Evolutionary conservation across 2,888 invertebrate species (phyloP).

Genomic region (Hyppa rectilinea): DNA sequence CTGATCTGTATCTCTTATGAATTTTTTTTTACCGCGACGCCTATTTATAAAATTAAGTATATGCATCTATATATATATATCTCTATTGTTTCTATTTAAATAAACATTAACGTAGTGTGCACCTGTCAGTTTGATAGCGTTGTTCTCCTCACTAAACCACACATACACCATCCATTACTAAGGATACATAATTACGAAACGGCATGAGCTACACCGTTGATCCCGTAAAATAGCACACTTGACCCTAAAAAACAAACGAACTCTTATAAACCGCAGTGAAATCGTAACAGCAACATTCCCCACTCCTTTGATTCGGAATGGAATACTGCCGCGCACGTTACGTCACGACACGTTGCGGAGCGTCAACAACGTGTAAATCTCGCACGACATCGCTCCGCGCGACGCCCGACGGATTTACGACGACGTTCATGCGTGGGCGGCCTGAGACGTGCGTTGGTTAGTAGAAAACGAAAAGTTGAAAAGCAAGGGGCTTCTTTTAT

Average conservation of each 20-base stretch:
- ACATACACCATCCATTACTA: too few relatives aligned
- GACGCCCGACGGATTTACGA: constrained; percentile 20
- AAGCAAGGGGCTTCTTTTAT: not conserved
- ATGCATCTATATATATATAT: too few relatives aligned
- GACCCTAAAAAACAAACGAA: constrained; percentile 1
- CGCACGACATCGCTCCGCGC: not conserved
- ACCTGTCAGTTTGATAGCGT: not conserved
- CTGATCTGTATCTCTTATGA: not conserved
- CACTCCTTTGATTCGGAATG: constrained; percentile 26
- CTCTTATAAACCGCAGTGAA: not conserved
- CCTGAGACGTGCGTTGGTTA: not conserved
- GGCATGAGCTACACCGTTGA: not conserved
- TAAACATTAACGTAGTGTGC: not conserved
- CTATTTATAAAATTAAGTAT: not conserved
- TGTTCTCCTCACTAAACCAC: not conserved
- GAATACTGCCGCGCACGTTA: constrained; percentile 13
- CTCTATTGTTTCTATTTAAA: too few relatives aligned
- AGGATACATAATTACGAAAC: not conserved
- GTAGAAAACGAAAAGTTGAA: not conserved
- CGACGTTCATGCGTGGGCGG: constrained; percentile 1
- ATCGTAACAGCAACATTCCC: constrained; percentile 5
- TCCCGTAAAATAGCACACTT: not conserved
- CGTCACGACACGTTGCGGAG: not conserved
- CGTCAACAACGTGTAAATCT: constrained; percentile 25
- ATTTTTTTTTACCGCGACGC: not conserved